A percentile compares a stretch with the other conserved stretches of the same genome.
Evolutionary conservation across 2,113 vertebrate genomes (phyloP).

Genomic region (Prionailurus viverrinus): DNA sequence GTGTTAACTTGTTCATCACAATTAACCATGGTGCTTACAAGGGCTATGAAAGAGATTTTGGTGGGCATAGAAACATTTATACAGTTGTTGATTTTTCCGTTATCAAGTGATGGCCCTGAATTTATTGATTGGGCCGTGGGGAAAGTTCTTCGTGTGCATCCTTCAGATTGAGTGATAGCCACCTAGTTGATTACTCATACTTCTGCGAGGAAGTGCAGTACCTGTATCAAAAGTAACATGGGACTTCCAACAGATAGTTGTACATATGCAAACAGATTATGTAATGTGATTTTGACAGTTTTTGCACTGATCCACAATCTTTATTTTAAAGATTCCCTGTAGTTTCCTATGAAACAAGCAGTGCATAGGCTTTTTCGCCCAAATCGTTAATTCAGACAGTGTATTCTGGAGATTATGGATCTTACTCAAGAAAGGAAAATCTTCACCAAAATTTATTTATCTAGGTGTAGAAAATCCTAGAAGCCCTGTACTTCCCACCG

Average conservation of each 20-base stretch:
- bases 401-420: slow-evolving; percentile 19
- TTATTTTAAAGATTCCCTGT: slow-evolving; percentile 50
- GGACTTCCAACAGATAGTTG: neutral
- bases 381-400: slow-evolving; percentile 45
- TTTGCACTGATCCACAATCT: slow-evolving; percentile 32
- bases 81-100: slow-evolving; percentile 20
- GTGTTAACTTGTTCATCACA: neutral
- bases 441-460: slow-evolving; percentile 53
- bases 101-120: neutral
- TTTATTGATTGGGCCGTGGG: neutral
- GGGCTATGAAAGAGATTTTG: slow-evolving; percentile 51
- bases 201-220: neutral
- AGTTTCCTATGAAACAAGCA: slow-evolving; percentile 47
- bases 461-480: slow-evolving; percentile 25
- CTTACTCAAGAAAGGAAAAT: slow-evolving; percentile 30
- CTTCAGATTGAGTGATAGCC: slow-evolving; percentile 4
- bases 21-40: neutral
- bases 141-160: neutral
- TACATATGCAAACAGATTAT: neutral
- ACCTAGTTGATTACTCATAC: neutral
- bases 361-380: neutral
- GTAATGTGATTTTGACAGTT: neutral
- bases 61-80: neutral
- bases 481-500: neutral
- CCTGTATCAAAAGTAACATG: neutral